A percentile compares a stretch with the other conserved stretches of the same genome.
Conservation (phyloP, 92 coral and sea anemone species). For the Epizoanthus stellaris region DNA sequence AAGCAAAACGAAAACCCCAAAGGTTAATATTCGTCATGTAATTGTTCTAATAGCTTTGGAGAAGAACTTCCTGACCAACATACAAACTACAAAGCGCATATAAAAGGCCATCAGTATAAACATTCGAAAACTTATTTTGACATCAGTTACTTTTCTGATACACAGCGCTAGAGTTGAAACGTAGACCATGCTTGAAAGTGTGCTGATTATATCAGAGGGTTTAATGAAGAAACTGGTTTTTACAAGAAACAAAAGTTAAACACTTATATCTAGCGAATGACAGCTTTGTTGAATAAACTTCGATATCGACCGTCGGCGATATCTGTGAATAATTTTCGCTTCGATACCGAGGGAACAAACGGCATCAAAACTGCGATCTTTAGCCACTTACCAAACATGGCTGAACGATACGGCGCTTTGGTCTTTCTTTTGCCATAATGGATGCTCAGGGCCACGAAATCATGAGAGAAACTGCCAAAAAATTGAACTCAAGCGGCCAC, state of each 20-base stretch:
- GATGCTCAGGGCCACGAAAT: conserved; percentile 39
- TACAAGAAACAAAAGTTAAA: background rate
- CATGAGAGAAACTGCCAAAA: conserved; percentile 42
- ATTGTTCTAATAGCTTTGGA: background rate
- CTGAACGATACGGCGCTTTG: conserved; percentile 80
- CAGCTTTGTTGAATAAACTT: background rate
- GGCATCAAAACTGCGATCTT: background rate
- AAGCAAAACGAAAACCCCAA: background rate
- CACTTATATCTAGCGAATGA: conserved; percentile 2
- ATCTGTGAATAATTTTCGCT: background rate
- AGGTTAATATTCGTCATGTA: background rate
- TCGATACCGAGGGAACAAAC: background rate
- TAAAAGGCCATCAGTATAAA: conserved; percentile 2
- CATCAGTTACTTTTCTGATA: background rate
- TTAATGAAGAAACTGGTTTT: background rate
- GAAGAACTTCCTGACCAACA: background rate
- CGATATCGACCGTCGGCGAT: background rate
- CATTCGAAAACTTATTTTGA: background rate
- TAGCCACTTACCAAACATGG: conserved; percentile 90
- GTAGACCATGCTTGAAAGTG: background rate
- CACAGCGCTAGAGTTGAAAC: background rate
- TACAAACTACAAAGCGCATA: conserved; percentile 1
- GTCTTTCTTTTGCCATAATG: conserved; percentile 89
- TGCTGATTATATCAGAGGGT: background rate
- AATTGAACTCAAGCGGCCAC: conserved; percentile 33